Base-by-base conservation (phyloP, 1,140 invertebrate genomes). In the Drosophila guanche region DNA sequence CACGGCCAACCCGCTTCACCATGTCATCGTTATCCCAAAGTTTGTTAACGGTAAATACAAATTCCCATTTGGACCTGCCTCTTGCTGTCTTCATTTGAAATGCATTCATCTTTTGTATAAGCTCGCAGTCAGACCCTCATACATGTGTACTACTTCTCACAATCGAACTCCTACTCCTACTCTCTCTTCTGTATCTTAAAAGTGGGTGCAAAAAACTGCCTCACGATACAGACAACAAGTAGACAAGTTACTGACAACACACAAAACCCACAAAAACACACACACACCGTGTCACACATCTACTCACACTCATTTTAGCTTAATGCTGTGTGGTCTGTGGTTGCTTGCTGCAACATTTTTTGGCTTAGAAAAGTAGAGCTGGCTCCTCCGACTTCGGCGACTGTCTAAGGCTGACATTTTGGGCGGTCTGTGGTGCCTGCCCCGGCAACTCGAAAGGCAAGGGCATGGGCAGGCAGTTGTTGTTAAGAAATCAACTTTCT, bases 401-500 rank as follows among this genome's bases (percentile, higher is more conserved):
- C 37, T 63, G 58, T 45, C 37, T 66, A 48, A 43, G 46, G 57
- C 60, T 68, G 79, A 74, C 73, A 76, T 79, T 76, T 65, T 65
- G 52, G 27, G 47, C 48, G 76, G 63, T 80, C 51, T 78, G 67
- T 71, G 66, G 77, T 20, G 16, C 16, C 16, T 20, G 0, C 16
- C 16, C 0, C 16, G 16, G 16, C 16, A 20, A 20, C 16, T 20
- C 16, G 16, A 20, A 20, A 20, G 16, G 16, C 16, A 20, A 20
- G 16, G 16, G 16, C 25, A 7, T 10, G 1, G 16, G 14, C 14
- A 46, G 25, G 22, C 57, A 75, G 74, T 73, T 75, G 81, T 77
- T 86, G 81, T 77, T 86, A 86, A 86, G 81, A 86, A 86, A 86
- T 86, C 81, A 86, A 86, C 77, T 86, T 86, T 67, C 55, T 78